Conservation (phyloP, 2,797 vertebrate genomes). For the Ispidina picta region DNA sequence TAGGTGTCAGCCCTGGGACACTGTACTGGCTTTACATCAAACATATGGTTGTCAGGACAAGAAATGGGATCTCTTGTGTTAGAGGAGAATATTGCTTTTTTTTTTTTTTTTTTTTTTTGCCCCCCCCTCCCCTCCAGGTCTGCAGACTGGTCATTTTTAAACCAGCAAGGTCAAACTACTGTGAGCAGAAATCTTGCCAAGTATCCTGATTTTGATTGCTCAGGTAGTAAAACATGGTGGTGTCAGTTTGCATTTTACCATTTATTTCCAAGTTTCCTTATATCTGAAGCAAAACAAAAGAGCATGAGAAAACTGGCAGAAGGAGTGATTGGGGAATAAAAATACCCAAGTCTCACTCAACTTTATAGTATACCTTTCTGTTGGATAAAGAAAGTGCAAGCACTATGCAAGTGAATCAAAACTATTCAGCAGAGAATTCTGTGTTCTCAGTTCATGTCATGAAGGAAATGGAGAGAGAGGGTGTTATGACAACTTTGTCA, state of each 20-base stretch:
- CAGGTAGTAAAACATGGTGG: background rate
- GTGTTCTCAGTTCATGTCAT: constrained; percentile 49
- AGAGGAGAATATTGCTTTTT: background rate
- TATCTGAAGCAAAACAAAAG: background rate
- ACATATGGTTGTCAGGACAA: background rate
- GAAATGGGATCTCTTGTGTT: background rate
- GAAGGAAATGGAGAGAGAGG: constrained; percentile 63
- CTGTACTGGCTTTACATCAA: background rate
- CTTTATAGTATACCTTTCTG: constrained; percentile 38
- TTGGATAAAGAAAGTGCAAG: constrained; percentile 34
- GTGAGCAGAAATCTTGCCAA: background rate
- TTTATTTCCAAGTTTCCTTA: background rate
- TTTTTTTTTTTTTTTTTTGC: too few relatives aligned
- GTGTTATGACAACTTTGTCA: constrained; percentile 74
- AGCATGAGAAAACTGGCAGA: background rate
- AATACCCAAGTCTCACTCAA: constrained; percentile 10
- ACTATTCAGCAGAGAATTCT: constrained; percentile 62
- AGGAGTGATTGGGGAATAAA: constrained; percentile 19
- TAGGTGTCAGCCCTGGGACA: background rate
- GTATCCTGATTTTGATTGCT: background rate
- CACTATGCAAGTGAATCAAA: constrained; percentile 12
- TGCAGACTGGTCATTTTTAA: background rate
- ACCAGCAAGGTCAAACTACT: background rate
- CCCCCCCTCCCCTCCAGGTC: background rate
- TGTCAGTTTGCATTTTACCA: background rate